These are phyloP conservation scores for Oreochromis niloticus DNA, from an alignment of 2,113 vertebrate genomes.

Conservation along the genomic window DNA sequence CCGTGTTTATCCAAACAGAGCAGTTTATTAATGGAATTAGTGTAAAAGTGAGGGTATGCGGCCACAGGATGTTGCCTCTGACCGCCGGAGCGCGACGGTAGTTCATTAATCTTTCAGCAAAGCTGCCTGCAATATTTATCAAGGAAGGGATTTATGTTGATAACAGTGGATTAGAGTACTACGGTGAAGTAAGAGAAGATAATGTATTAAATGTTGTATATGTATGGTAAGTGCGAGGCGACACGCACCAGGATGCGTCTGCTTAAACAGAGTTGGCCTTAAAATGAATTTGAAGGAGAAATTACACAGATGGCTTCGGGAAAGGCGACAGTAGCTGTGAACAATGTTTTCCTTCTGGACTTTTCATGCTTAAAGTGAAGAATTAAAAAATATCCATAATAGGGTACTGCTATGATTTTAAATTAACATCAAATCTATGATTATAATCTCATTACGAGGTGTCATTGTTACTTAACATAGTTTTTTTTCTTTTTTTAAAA, in stretches of 20 bases:
- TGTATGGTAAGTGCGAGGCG: not conserved
- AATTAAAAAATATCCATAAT: not conserved
- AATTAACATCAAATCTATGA: not conserved
- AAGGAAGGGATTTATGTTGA: slow-evolving; percentile 35
- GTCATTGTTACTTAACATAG: not conserved
- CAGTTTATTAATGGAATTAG: slow-evolving; percentile 35
- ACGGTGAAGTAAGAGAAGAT: slow-evolving; percentile 2
- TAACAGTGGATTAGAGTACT: slow-evolving; percentile 29
- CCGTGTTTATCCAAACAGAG: slow-evolving; percentile 44
- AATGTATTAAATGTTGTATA: slow-evolving; percentile 19
- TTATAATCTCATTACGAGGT: not conserved
- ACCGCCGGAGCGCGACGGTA: not conserved
- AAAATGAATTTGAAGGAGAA: not conserved
- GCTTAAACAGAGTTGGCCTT: not conserved
- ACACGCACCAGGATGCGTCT: not conserved
- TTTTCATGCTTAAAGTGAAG: not conserved
- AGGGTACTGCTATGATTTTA: not conserved
- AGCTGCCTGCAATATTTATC: slow-evolving; percentile 56
- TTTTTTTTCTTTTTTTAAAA: accelerated
- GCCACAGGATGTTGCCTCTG: slow-evolving; percentile 37
- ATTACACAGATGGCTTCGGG: not conserved
- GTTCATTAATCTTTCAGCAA: slow-evolving; percentile 55
- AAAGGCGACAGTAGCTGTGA: not conserved
- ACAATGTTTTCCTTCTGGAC: not conserved
- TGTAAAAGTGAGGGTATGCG: not conserved